Evolutionary conservation across 2,797 vertebrate species (phyloP), one percentile per base, ranked within the genome.

Genomic region (Presbytis comata): DNA sequence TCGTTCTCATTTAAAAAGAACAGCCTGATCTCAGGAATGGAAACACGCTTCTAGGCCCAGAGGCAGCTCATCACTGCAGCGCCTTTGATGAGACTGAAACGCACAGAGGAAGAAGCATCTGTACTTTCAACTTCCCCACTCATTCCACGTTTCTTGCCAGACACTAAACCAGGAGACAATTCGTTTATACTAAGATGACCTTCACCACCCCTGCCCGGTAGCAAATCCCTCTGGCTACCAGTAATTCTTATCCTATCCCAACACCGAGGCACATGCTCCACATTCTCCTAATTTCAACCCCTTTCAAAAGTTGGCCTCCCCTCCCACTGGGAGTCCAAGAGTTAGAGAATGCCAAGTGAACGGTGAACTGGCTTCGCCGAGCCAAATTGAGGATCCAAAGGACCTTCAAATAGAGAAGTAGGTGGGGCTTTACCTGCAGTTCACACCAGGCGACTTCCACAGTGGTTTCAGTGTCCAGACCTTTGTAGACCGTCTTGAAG

Each of bases 361-460:
- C 41, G 26, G n/a, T 53, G 67, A 93, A 89, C 72, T 48, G 85
- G 76, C 88, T 89, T 46, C 86, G 82, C 26, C 21, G 4, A 82
- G 87, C 48, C 91, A 91, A 61, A 83, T 21, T 8, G 6, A 75
- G 44, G 61, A 50, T 53, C 75, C 94, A 30, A 53, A 86, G 6
- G 36, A 53, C 44, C 4, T 9, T 39, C 33, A 46, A 79, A 64
- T 36, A 79, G 84, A 64, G 61, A 8, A 80, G 91, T 48, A 61
- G 93, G 79, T 91, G 76, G 84, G 74, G 61, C 97, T 98, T 99
- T 99, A 99, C 99, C 99, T 99, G 99, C 61, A 99, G 99, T 96
- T 99, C 99, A 86, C 99, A 99, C 99, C 99, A 99, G 5, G 99
- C 99, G 39, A 99, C 99, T 96, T 99, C 99, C 98, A 99, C 99